These are phyloP conservation scores for Pachydiplax longipennis DNA, from an alignment of 2,888 invertebrate species.

Conservation along the genomic window DNA sequence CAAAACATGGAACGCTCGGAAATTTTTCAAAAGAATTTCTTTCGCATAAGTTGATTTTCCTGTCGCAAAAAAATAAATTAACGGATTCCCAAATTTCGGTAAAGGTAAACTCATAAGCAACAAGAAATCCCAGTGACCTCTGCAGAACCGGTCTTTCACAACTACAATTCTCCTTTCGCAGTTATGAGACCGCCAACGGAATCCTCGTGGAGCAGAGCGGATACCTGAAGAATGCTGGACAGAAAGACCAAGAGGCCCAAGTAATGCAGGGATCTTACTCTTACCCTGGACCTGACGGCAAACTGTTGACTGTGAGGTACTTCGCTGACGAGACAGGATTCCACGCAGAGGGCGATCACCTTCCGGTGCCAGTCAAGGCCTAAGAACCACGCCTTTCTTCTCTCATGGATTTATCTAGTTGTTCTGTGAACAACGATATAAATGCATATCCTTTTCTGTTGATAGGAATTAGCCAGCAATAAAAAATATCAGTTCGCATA, in stretches of 20 bases:
- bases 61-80: not conserved
- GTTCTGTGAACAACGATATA: not conserved
- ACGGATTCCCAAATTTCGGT: not conserved
- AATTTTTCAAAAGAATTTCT: too few relatives aligned
- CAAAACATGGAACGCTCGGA: too few relatives aligned
- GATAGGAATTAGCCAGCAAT: too few relatives aligned
- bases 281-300: conserved; percentile 52
- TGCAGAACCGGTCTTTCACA: not conserved
- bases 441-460: not conserved
- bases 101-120: not conserved
- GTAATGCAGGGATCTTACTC: conserved; percentile 52
- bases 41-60: too few relatives aligned
- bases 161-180: not conserved
- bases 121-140: not conserved
- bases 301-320: conserved; percentile 51
- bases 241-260: conserved; percentile 47
- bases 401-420: not conserved
- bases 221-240: conserved; percentile 46
- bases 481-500: too few relatives aligned
- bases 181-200: conserved; percentile 45
- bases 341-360: conserved; percentile 51
- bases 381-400: not conserved
- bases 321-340: conserved; percentile 54
- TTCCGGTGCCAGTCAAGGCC: conserved; percentile 51
- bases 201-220: conserved; percentile 23